Conservation (phyloP, 2,888 invertebrate species). For the Papilio demoleus region DNA sequence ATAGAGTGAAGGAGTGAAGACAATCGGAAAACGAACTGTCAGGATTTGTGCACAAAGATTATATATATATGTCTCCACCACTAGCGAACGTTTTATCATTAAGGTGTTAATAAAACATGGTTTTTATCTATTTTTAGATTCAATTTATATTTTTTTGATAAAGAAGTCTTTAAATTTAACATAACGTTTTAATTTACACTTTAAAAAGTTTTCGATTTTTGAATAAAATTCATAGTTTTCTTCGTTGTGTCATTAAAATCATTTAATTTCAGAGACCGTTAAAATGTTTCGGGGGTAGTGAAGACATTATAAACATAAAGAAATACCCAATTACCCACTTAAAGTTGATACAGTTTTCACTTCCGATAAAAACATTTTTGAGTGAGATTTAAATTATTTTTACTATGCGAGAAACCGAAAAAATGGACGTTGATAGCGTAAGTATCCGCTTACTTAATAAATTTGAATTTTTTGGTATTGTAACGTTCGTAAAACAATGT, state of each 20-base stretch:
- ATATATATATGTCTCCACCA: background rate
- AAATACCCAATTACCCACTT: conserved; percentile 1
- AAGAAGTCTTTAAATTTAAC: background rate
- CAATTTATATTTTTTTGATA: background rate
- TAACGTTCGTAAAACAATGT: background rate
- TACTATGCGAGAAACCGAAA: conserved; percentile 35
- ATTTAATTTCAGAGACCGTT: background rate
- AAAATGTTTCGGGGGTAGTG: background rate
- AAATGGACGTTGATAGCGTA: conserved; percentile 49
- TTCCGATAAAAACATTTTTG: background rate
- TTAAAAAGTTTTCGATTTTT: no score
- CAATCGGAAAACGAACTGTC: conserved; percentile 5
- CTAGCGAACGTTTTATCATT: background rate
- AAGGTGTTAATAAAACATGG: background rate
- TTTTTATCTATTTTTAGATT: background rate
- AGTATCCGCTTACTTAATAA: conserved; percentile 29
- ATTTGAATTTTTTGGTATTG: background rate
- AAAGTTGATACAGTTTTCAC: background rate
- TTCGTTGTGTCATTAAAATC: no score
- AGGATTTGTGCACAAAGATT: background rate
- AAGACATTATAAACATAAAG: background rate
- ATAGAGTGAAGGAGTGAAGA: background rate
- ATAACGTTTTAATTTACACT: background rate
- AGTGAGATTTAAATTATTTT: conserved; percentile 6
- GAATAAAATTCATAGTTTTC: background rate